Evolutionary conservation across 2,797 vertebrate genomes (phyloP).

Genomic region (Carapus acus): DNA sequence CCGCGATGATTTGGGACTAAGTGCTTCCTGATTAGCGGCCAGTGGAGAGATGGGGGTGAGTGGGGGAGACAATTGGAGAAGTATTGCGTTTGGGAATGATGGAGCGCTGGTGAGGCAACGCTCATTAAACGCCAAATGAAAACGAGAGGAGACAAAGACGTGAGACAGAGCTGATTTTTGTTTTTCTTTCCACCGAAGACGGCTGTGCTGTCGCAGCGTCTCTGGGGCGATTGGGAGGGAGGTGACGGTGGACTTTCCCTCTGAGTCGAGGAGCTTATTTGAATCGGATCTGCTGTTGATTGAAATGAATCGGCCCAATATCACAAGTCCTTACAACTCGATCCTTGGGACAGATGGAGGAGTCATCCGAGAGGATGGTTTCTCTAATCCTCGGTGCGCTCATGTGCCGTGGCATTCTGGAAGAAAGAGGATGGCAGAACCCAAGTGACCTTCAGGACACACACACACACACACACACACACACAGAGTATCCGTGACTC

Average conservation of each 20-base stretch:
- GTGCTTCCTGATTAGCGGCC: conserved; percentile 74
- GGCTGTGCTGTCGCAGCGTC: conserved; percentile 46
- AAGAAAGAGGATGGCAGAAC: conserved; percentile 52
- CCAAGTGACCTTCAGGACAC: conserved; percentile 43
- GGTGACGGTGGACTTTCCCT: conserved; percentile 59
- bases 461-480: conserved; percentile 2
- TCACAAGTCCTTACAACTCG: conserved; percentile 69
- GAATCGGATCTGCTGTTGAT: conserved; percentile 72
- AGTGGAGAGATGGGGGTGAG: conserved; percentile 44
- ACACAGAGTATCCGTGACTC: conserved; percentile 25
- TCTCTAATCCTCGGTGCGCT: conserved; percentile 68
- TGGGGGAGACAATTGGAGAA: conserved; percentile 32
- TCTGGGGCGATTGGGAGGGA: too few relatives aligned
- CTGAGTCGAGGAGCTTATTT: conserved; percentile 60
- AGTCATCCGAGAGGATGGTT: conserved; percentile 71
- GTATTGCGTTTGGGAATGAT: conserved; percentile 50
- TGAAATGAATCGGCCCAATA: conserved; percentile 69
- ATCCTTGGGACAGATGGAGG: conserved; percentile 71
- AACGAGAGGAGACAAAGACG: conserved; percentile 17
- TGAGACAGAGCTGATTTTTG: conserved; percentile 33
- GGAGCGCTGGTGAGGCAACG: conserved; percentile 18
- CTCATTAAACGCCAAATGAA: conserved; percentile 33
- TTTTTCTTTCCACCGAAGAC: conserved; percentile 44
- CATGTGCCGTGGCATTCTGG: conserved; percentile 62
- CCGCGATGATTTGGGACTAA: conserved; percentile 60